These are phyloP conservation scores for Lutjanus campechanus DNA, from an alignment of 2,797 vertebrate genomes.

Conservation along the genomic window DNA sequence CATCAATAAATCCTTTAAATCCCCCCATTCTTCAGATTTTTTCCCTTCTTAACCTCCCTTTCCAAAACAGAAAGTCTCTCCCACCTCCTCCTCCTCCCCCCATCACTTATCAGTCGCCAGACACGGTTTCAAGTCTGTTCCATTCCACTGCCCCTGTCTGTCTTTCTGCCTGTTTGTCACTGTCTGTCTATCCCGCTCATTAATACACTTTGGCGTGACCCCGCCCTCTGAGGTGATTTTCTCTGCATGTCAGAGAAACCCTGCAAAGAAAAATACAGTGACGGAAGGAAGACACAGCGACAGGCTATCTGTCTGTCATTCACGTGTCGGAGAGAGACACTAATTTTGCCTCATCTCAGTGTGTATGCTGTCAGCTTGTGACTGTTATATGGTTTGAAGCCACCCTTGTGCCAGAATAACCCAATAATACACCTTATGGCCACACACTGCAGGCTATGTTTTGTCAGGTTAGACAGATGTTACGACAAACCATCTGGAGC, in stretches of 20 bases:
- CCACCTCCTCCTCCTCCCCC: slow-evolving; percentile 27
- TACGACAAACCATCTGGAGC: slow-evolving; percentile 66
- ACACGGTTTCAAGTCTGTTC: slow-evolving; percentile 76
- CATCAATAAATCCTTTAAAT: slow-evolving; percentile 52
- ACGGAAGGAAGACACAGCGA: slow-evolving; percentile 33
- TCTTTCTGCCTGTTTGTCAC: slow-evolving; percentile 64
- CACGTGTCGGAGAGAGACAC: slow-evolving; percentile 32
- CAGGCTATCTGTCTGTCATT: slow-evolving; percentile 54
- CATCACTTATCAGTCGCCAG: slow-evolving; percentile 72
- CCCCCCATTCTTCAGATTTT: slow-evolving; percentile 33
- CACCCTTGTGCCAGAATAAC: slow-evolving; percentile 68
- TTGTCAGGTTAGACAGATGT: slow-evolving; percentile 77
- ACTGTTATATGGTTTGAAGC: slow-evolving; percentile 58
- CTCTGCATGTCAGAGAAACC: slow-evolving; percentile 22
- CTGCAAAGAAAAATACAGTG: slow-evolving; percentile 35
- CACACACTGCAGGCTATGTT: slow-evolving; percentile 63
- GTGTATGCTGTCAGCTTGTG: slow-evolving; percentile 51
- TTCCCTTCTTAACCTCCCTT: slow-evolving; percentile 41
- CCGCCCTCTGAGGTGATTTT: slow-evolving; percentile 54
- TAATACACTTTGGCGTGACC: slow-evolving; percentile 63
- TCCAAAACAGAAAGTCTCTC: slow-evolving; percentile 34
- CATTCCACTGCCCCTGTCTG: slow-evolving; percentile 75
- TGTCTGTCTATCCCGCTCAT: slow-evolving; percentile 62
- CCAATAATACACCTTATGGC: slow-evolving; percentile 73
- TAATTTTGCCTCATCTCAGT: slow-evolving; percentile 41